Base-by-base conservation (phyloP, 2,113 vertebrate species). In the Callaeas wilsoni region DNA sequence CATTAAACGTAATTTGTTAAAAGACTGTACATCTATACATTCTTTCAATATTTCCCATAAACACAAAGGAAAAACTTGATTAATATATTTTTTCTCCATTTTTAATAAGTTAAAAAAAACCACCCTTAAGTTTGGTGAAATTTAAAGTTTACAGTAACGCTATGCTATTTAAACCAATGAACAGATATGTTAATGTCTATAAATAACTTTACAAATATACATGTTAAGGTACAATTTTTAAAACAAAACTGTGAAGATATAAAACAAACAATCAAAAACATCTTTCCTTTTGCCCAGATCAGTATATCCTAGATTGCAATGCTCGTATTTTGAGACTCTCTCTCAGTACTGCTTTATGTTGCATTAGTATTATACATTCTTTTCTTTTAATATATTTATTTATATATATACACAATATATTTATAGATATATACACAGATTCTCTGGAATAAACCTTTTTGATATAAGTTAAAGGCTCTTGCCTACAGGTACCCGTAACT, bases 171-270 rank as follows among this genome's bases (percentile, higher is more conserved):
- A 95, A 93, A 98, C 97, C 97, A 73, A 98, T 97, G 97, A 98
- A 98, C 98, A 97, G 97, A 98, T 98, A 98, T 98, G 98, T 98
- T 99, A 98, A 98, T 96, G 98, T 98, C 98, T 99, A 99, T 99
- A 99, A 99, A 99, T 99, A 99, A 97, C 98, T 99, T 99, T 99
- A 99, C 99, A 99, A 99, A 99, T 99, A 99, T 99, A 99, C 99
- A 99, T 60, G 98, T 98, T 99, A 98, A 98, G 98, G 98, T 98
- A 99, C 97, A 97, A 98, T 97, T 98, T 98, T 97, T 98, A 97
- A 98, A 98, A 98, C 97, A 97, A 97, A 98, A 97, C 98, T 98
- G 97, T 94, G 92, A 98, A 94, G 97, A 97, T 98, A 98, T 97
- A 97, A 98, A 96, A 89, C 84, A 93, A 63, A 77, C 92, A 88